Evolutionary conservation across 30 jellyfish, hydroid and myxozoan genomes (phyloP), one percentile per base, ranked within the genome.

Genomic region (Phacellophora camtschatica): DNA sequence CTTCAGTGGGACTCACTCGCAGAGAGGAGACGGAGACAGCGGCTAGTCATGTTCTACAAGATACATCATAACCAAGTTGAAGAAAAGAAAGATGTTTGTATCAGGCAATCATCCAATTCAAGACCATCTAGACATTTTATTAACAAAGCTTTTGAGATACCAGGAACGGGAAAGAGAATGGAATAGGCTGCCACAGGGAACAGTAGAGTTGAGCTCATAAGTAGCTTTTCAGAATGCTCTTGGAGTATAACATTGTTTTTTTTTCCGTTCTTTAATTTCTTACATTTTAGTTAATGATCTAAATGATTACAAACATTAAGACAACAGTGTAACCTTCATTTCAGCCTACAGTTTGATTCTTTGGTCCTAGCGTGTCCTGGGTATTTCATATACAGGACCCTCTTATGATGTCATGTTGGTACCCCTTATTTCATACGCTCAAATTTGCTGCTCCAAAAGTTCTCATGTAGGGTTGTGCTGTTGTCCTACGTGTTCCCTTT

Each of bases 61-160:
- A 71, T 71, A 29, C 5, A 30, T 36, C 59, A 31, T 64, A 30
- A 30, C 58, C 77, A 30, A 30, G 59, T 64, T 10, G 55, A 62
- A 62, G 76, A 27, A 62, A 62, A 25, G 32, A 30, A 64, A 64
- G 56, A 31, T 30, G 59, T 12, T n/a, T 30, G 15, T 30, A 31
- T 30, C 59, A 64, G 23, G 58, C 77, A 64, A 35, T 64, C 58
- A 1, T 64, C 77, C 58, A 64, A 64, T 64, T 64, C 51, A 64
- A 64, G 77, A 30, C 77, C 57, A 30, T 32, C 77, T 64, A 64
- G 56, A 64, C 19, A 64, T 30, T 64, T 64, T 71, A 71, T 45
- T 45, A 71, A 29, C 84, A 50, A 71, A 71, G 56, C 67, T 3
- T 71, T 22, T 71, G 67, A 71, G 53, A 39, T 39, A 39, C 53